Percentiles rank a stretch among this genome's conserved stretches.
Evolutionary conservation across 2,797 vertebrate species (phyloP).

Genomic region (Poeciliopsis infans): DNA sequence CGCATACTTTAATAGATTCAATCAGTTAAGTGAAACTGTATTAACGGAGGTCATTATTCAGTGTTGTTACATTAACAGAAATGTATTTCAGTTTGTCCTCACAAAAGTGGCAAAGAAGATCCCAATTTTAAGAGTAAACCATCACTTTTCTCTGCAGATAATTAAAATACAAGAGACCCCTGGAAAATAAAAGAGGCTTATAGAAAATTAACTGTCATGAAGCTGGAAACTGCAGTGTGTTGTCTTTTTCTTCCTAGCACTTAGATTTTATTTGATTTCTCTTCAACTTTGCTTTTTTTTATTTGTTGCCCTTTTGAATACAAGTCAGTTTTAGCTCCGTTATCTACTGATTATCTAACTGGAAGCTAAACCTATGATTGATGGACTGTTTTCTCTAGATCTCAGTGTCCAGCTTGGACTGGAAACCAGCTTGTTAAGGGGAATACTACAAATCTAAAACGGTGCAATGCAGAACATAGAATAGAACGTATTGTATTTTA

Average conservation of each 20-base stretch:
- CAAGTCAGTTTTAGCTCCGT: background rate
- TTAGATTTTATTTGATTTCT: background rate
- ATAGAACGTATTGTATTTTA: background rate
- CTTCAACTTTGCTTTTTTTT: background rate
- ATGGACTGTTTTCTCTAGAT: background rate
- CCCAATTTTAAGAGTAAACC: background rate
- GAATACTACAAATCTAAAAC: background rate
- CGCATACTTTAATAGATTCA: background rate
- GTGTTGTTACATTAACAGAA: background rate
- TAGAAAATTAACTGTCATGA: background rate
- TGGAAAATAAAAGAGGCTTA: background rate
- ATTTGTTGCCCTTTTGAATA: background rate
- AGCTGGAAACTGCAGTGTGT: background rate
- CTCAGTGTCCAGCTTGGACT: background rate
- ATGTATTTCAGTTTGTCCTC: background rate
- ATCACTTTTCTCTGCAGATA: background rate
- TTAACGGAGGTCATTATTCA: background rate
- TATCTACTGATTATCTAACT: background rate
- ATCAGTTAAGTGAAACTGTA: background rate
- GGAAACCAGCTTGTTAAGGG: background rate
- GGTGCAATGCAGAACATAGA: background rate
- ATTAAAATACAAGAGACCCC: background rate
- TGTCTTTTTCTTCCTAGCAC: background rate
- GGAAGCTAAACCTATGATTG: background rate
- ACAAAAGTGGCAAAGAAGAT: background rate